Conservation (phyloP, 2,113 vertebrate genomes). For the Cervus canadensis region DNA sequence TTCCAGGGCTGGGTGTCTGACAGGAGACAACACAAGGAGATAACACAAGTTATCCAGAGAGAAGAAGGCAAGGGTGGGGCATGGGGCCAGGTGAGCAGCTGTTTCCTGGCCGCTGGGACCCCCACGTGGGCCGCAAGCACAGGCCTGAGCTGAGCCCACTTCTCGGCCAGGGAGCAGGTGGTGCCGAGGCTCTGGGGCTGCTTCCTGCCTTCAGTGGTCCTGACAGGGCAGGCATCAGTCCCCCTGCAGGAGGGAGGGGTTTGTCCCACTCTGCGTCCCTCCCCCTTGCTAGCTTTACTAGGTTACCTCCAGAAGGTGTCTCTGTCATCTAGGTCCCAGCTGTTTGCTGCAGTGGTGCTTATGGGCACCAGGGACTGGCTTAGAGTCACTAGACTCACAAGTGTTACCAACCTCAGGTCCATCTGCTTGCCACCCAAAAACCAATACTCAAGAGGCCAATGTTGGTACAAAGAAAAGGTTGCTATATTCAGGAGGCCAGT, state of each 20-base stretch:
- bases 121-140: fast-evolving
- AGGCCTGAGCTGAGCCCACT: background rate
- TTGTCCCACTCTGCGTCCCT: fast-evolving
- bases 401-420: background rate
- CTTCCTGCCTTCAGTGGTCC: background rate
- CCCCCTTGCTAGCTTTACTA: background rate
- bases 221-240: background rate
- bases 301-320: background rate
- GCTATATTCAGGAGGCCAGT: background rate
- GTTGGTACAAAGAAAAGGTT: background rate
- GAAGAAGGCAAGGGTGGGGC: background rate
- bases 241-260: background rate
- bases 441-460: background rate
- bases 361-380: background rate
- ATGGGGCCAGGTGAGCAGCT: background rate
- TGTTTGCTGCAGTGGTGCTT: background rate
- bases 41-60: background rate
- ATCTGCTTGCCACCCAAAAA: background rate
- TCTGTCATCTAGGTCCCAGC: background rate
- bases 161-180: fast-evolving
- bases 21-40: background rate
- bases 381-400: background rate
- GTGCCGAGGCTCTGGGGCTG: background rate
- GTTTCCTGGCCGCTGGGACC: background rate
- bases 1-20: background rate